Conservation (phyloP, 2,113 vertebrate species). For the Phocoena sinus region DNA sequence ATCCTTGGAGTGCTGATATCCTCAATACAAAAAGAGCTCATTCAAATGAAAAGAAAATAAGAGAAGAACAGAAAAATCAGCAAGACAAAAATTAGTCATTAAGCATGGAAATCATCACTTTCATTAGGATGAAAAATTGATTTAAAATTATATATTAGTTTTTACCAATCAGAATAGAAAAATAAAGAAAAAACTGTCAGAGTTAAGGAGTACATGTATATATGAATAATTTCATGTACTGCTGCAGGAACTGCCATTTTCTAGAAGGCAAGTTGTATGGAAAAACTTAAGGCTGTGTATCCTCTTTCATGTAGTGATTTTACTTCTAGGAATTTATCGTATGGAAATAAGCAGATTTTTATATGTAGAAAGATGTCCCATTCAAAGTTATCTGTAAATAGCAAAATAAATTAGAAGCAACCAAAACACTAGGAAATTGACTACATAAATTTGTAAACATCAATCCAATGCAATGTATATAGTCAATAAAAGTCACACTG, state of each 20-base stretch:
- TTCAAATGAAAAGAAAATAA: background rate
- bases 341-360: background rate
- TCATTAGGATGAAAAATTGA: background rate
- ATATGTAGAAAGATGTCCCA: background rate
- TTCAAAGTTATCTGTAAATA: background rate
- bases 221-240: background rate
- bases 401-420: conserved; percentile 13
- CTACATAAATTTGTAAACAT: background rate
- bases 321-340: conserved; percentile 1
- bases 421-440: background rate
- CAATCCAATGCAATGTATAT: background rate
- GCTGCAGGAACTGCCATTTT: background rate
- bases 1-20: background rate
- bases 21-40: background rate
- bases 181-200: background rate
- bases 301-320: background rate
- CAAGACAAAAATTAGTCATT: background rate
- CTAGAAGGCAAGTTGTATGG: background rate
- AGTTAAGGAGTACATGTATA: background rate
- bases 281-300: background rate
- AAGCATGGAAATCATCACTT: background rate
- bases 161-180: conserved; percentile 16
- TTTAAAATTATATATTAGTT: background rate
- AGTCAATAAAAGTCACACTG: background rate
- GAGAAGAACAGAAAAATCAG: background rate